These are phyloP conservation scores for Lampris incognitus DNA, from an alignment of 2,113 vertebrate genomes.

Conservation along the genomic window DNA sequence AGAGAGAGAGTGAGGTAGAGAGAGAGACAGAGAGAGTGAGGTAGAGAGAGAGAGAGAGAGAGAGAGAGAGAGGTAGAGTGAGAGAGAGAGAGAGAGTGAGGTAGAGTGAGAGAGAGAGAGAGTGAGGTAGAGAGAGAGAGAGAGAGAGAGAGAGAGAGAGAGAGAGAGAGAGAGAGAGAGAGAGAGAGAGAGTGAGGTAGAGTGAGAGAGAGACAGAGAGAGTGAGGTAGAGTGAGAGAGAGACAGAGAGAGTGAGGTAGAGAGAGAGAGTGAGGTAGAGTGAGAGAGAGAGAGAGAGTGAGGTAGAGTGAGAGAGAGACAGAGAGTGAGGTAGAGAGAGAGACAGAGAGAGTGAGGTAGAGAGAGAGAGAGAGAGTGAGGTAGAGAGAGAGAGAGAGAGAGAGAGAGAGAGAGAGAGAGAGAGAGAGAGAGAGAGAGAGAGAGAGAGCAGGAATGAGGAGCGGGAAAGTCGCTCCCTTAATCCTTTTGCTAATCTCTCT, in stretches of 20 bases:
- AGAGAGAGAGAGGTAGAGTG: constrained; percentile 3
- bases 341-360: not conserved
- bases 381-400: constrained; percentile 36
- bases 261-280: not conserved
- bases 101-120: constrained; percentile 48
- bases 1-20: constrained; percentile 13
- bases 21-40: too few species aligned
- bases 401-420: constrained; percentile 9
- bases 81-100: constrained; percentile 21
- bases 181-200: constrained; percentile 23
- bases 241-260: constrained; percentile 14
- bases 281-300: constrained; percentile 9
- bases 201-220: constrained; percentile 37
- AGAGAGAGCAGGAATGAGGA: constrained; percentile 61
- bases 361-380: constrained; percentile 23
- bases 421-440: constrained; percentile 1
- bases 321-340: constrained; percentile 29
- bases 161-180: constrained; percentile 43
- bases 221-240: constrained; percentile 5
- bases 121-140: constrained; percentile 50
- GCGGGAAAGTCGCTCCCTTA: constrained; percentile 72
- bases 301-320: constrained; percentile 53
- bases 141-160: too few species aligned
- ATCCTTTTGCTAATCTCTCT: constrained; percentile 79
- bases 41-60: constrained; percentile 26